These are phyloP conservation scores for Caenorhabditis sp. DNA, from an alignment of 2,888 invertebrate genomes.

Conservation along the genomic window DNA sequence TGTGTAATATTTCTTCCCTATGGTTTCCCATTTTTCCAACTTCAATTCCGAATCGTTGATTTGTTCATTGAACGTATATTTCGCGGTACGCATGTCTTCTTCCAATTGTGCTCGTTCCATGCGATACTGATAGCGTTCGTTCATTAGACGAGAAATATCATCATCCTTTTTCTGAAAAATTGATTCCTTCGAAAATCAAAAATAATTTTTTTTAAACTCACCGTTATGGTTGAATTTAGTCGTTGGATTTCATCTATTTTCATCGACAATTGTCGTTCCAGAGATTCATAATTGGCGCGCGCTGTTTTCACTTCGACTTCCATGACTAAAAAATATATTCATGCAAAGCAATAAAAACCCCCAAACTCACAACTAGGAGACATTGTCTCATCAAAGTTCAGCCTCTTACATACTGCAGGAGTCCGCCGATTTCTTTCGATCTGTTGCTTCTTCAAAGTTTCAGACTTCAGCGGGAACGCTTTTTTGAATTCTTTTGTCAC, in stretches of 20 bases:
- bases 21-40: constrained; percentile 15
- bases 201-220: too few species aligned
- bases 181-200: too few species aligned
- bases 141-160: neutral
- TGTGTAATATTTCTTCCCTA: constrained; percentile 37
- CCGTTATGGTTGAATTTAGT: neutral
- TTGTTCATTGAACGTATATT: neutral
- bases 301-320: constrained; percentile 9
- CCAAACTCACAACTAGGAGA: constrained; percentile 17
- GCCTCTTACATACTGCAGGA: constrained; percentile 14
- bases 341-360: neutral
- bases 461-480: constrained; percentile 35
- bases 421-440: constrained; percentile 6
- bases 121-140: neutral
- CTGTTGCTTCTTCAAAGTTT: constrained; percentile 26
- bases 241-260: constrained; percentile 8
- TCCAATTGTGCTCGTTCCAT: neutral
- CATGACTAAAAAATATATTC: neutral
- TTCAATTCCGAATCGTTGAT: neutral
- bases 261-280: constrained; percentile 8
- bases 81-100: neutral
- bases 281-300: constrained; percentile 4
- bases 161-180: neutral
- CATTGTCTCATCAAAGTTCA: constrained; percentile 36
- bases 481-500: constrained; percentile 25